These are phyloP conservation scores for Eupsilia transversa DNA, from an alignment of 2,888 invertebrate genomes.

Conservation along the genomic window DNA sequence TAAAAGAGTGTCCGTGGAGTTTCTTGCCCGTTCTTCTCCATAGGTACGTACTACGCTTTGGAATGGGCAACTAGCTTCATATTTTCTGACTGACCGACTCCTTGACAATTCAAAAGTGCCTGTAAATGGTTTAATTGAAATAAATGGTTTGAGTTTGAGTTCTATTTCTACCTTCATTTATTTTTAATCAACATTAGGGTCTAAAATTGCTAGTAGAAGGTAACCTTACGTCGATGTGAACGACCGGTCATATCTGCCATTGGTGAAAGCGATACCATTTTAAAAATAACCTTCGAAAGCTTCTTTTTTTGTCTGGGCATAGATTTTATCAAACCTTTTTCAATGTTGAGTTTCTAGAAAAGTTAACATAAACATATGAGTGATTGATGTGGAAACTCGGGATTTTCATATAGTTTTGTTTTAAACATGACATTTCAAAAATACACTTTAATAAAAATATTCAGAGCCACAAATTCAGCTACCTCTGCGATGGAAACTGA, in stretches of 20 bases:
- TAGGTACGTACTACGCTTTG: no score
- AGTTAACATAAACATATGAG: no score
- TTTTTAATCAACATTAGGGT: slow-evolving; percentile 15
- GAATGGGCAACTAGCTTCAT: no score
- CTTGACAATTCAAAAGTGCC: no score
- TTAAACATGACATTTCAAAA: background rate
- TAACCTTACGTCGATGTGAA: slow-evolving; percentile 28
- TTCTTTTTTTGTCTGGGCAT: background rate
- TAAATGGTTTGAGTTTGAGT: no score
- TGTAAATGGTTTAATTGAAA: no score
- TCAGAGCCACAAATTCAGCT: background rate
- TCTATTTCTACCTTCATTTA: slow-evolving; percentile 10
- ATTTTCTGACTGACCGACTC: no score
- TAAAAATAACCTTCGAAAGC: background rate
- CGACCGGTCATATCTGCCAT: slow-evolving; percentile 15
- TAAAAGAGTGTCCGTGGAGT: no score
- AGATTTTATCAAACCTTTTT: background rate
- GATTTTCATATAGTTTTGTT: no score
- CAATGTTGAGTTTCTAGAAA: no score
- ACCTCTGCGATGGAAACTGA: background rate
- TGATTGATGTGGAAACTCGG: no score
- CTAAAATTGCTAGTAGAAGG: slow-evolving; percentile 21
- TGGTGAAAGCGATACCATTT: background rate
- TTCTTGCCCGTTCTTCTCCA: no score
- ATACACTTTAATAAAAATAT: background rate